Percentiles rank a stretch among this genome's conserved stretches.
phyloP scores from a whole-genome alignment of 1,140 invertebrate genomes.

The Anastatus disparis region DNA sequence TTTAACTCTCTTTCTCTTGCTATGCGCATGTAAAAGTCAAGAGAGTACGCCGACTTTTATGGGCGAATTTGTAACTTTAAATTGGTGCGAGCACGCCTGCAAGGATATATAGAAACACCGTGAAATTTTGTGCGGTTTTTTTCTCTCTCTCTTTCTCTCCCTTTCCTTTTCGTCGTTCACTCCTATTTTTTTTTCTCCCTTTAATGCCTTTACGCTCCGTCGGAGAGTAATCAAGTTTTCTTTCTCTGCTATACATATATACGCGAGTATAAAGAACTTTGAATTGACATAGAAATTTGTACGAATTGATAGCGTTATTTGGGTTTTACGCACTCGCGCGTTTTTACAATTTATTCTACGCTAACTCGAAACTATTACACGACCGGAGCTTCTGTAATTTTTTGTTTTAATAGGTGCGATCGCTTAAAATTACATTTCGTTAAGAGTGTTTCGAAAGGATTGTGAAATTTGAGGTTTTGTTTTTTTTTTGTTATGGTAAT shows the following conservation, averaged over 20 bases:
- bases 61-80: conserved; percentile 64
- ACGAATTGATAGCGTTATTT: conserved; percentile 18
- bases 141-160: too few relatives aligned
- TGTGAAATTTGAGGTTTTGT: conserved; percentile 20
- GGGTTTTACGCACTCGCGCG: conserved; percentile 14
- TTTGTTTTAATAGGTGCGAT: neutral
- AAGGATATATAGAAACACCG: neutral
- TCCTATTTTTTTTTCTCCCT: neutral
- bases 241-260: neutral
- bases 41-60: conserved; percentile 53
- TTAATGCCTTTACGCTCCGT: conserved; percentile 13
- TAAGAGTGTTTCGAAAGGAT: neutral
- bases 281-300: conserved; percentile 19
- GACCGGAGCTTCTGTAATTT: neutral
- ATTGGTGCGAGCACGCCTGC: conserved; percentile 48
- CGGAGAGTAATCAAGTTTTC: conserved; percentile 27
- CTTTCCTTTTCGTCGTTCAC: too few relatives aligned
- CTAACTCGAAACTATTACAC: neutral
- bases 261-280: neutral
- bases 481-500: conserved; percentile 4
- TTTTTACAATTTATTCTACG: conserved; percentile 11
- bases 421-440: neutral
- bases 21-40: conserved; percentile 12
- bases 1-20: conserved; percentile 11
- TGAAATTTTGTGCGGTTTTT: conserved; percentile 37